These are phyloP conservation scores for Miichthys miiuy DNA, from an alignment of 2,797 vertebrate species.

Conservation along the genomic window DNA sequence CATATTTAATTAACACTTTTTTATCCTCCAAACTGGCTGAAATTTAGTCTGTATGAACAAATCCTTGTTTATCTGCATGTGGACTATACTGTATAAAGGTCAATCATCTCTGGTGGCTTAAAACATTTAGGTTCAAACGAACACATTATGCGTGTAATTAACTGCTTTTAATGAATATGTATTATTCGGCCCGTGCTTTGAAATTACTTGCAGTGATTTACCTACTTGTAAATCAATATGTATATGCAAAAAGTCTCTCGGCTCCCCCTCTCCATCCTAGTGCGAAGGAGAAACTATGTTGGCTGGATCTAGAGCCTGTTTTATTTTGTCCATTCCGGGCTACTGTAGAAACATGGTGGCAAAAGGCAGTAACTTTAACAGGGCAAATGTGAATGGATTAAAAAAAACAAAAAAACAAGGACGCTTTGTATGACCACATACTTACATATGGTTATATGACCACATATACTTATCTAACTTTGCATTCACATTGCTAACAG, in stretches of 20 bases:
- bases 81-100: not conserved
- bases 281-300: too few relatives aligned
- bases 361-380: too few relatives aligned
- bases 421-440: not conserved
- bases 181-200: not conserved
- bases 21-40: not conserved
- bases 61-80: too few relatives aligned
- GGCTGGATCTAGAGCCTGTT: too few relatives aligned
- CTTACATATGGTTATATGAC: too few relatives aligned
- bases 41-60: not conserved
- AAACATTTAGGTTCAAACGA: too few relatives aligned
- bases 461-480: slow-evolving; percentile 1
- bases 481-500: not conserved
- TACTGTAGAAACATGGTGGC: too few relatives aligned
- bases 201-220: not conserved
- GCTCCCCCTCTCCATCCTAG: too few relatives aligned
- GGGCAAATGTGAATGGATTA: too few relatives aligned
- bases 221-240: not conserved
- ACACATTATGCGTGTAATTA: not conserved
- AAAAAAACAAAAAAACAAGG: not conserved
- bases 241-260: too few relatives aligned
- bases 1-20: not conserved
- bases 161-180: not conserved
- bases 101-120: not conserved
- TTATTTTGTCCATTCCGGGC: too few relatives aligned